Conservation (phyloP, 64 coral and sea anemone genomes). For the Montipora sp. region DNA sequence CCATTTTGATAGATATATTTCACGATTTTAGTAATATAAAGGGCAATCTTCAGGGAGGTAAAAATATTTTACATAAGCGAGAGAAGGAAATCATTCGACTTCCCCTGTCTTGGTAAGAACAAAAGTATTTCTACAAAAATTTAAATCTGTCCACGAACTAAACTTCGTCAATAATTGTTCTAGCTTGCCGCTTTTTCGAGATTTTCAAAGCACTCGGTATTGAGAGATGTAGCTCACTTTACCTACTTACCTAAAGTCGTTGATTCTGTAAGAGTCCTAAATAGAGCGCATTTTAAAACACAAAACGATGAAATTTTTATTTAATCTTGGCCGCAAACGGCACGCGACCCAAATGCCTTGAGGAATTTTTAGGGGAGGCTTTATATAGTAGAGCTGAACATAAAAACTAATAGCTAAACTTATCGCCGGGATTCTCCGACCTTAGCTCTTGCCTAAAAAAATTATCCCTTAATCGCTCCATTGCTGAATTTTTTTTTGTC, state of each 20-base stretch:
- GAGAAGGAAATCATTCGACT: not conserved
- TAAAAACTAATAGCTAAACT: not conserved
- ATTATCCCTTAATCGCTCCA: not conserved
- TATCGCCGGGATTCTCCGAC: not conserved
- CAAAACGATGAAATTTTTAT: not conserved
- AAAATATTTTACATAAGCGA: not conserved
- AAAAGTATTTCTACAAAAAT: not conserved
- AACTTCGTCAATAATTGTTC: not conserved
- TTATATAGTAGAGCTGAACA: not conserved
- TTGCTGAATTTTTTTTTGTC: too few relatives aligned
- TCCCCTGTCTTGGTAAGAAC: not conserved
- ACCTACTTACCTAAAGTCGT: not conserved
- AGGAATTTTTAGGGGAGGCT: not conserved
- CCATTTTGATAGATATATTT: not conserved
- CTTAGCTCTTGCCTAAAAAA: not conserved
- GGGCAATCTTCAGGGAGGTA: not conserved
- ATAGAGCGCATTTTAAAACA: not conserved
- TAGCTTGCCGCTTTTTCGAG: not conserved
- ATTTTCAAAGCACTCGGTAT: not conserved
- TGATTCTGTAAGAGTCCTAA: not conserved
- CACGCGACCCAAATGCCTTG: slow-evolving; percentile 26
- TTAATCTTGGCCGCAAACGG: not conserved
- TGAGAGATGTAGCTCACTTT: too few relatives aligned
- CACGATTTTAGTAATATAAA: not conserved
- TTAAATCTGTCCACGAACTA: not conserved